Evolutionary conservation across 2,888 invertebrate species (phyloP).

Genomic region (Monoplex corrugatus): DNA sequence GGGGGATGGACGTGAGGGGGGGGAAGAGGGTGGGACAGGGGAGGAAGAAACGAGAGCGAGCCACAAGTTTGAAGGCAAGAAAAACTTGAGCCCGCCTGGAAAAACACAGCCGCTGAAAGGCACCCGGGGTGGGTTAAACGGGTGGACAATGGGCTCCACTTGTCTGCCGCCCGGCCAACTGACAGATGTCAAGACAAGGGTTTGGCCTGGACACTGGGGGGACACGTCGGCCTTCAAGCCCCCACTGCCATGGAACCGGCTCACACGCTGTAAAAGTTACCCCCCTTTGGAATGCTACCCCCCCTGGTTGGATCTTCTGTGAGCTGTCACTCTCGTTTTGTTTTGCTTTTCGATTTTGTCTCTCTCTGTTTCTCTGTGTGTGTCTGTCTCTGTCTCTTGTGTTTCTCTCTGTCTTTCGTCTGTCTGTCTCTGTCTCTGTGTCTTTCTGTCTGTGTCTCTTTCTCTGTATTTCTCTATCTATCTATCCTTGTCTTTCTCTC

Average conservation of each 20-base stretch:
- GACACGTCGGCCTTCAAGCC: too few relatives aligned
- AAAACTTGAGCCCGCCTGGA: slow-evolving; percentile 39
- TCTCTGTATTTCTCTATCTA: too few relatives aligned
- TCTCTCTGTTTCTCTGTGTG: background rate
- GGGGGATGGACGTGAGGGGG: background rate
- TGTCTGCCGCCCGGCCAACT: background rate
- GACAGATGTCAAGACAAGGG: slow-evolving; percentile 44
- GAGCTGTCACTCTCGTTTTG: background rate
- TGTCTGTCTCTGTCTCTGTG: background rate
- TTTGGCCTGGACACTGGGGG: background rate
- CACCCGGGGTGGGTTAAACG: slow-evolving; percentile 43
- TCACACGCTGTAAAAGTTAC: background rate
- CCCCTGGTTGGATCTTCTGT: background rate
- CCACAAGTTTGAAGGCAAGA: background rate
- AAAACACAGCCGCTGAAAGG: slow-evolving; percentile 39
- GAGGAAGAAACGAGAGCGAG: background rate
- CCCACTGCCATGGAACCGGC: too few relatives aligned
- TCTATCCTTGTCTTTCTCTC: too few relatives aligned
- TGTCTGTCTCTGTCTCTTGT: background rate
- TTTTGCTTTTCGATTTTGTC: too few relatives aligned
- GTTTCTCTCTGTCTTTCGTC: background rate
- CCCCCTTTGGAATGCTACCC: background rate
- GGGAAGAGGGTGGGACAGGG: background rate
- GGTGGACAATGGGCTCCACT: slow-evolving; percentile 38
- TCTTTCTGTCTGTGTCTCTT: background rate